Percentiles rank a stretch among this genome's conserved stretches.
These are phyloP conservation scores for Stegodyphus dumicola DNA, from an alignment of 1,140 invertebrate genomes.

Conservation along the genomic window DNA sequence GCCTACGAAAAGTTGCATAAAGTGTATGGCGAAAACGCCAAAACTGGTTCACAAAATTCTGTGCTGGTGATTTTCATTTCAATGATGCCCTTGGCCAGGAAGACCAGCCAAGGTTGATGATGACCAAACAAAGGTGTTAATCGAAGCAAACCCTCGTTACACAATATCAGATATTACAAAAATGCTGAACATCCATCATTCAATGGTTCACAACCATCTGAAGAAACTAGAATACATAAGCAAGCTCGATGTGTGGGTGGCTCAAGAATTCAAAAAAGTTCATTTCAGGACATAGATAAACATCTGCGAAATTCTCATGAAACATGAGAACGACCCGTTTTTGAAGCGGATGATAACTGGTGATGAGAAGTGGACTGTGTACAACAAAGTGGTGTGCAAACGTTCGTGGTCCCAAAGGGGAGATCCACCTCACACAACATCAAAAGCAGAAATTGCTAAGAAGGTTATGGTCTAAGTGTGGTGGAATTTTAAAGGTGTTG, in stretches of 20 bases:
- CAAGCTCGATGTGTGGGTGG: not conserved
- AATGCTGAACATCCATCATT: not conserved
- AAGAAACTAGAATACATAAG: not conserved
- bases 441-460: not conserved
- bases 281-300: not conserved
- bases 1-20: not conserved
- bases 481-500: constrained; percentile 37
- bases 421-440: not conserved
- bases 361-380: constrained; percentile 3
- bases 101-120: not conserved
- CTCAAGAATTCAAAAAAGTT: not conserved
- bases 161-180: not conserved
- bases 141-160: not conserved
- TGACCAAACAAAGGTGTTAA: constrained; percentile 3
- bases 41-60: not conserved
- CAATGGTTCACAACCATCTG: not conserved
- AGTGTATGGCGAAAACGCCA: constrained; percentile 3
- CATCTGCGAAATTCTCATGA: constrained; percentile 8
- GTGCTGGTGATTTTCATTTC: constrained; percentile 9
- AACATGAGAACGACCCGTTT: not conserved
- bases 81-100: not conserved
- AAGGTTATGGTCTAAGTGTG: constrained; percentile 45
- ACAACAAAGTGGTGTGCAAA: too few species aligned
- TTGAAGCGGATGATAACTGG: not conserved
- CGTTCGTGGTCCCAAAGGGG: too few species aligned